phyloP scores from a whole-genome alignment of 1,140 invertebrate genomes.

The Conus ventricosus region DNA sequence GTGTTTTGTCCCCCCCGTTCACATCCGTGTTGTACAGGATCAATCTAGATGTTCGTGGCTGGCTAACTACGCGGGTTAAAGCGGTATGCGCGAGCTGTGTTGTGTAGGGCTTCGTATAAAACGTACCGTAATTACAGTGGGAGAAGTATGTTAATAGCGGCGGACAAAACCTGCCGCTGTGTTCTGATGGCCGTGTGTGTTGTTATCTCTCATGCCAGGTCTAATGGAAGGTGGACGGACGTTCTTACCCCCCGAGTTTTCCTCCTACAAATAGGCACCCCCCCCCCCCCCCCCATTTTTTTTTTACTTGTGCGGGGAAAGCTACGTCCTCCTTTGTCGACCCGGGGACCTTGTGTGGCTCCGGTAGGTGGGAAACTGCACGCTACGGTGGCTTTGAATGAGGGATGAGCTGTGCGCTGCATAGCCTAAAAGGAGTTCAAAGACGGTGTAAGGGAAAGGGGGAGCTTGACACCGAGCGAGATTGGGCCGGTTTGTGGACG shows the following conservation, averaged over 20 bases:
- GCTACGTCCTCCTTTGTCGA: not conserved
- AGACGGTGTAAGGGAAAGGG: not conserved
- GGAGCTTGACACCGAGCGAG: not conserved
- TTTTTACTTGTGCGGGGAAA: too few species aligned
- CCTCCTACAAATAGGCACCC: not conserved
- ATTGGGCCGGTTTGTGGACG: not conserved
- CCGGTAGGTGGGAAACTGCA: not conserved
- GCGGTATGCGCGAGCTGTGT: not conserved
- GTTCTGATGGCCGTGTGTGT: not conserved
- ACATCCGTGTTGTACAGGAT: not conserved
- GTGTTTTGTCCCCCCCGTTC: too few species aligned
- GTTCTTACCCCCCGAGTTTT: not conserved
- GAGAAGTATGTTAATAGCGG: slow-evolving; percentile 3
- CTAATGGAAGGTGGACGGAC: not conserved
- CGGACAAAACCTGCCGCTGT: not conserved
- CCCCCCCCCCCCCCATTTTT: too few species aligned
- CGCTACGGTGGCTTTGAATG: not conserved
- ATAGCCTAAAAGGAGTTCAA: slow-evolving; percentile 1
- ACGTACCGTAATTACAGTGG: not conserved
- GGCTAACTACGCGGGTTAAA: not conserved
- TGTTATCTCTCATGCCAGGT: slow-evolving; percentile 7
- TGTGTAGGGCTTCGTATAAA: not conserved
- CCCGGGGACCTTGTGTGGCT: not conserved
- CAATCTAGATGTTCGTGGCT: not conserved
- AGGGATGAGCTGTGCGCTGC: not conserved